Evolutionary conservation across 1,140 invertebrate species (phyloP), one percentile per base, ranked within the genome.

Genomic region (Vollenhovia emeryi): DNA sequence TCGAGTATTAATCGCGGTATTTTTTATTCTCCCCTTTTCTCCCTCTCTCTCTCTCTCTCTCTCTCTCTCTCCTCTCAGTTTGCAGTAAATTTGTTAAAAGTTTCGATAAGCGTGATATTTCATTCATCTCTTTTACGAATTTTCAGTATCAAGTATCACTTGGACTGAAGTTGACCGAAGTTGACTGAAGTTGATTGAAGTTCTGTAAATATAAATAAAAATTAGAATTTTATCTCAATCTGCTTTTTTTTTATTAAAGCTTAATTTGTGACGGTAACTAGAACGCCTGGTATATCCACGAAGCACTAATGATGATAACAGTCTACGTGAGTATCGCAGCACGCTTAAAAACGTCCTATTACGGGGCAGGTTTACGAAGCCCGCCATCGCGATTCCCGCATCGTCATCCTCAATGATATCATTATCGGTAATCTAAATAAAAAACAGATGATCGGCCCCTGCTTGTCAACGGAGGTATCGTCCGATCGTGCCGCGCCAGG

Each of bases 391-490:
- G 45, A 50, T 68, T 79, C 76, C 62, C 48, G 76, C 62, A 79
- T 85, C 55, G 86, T 79, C 73, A 80, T 85, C 40, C 74, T 18
- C 79, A 52, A 60, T 87, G 66, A 80, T 86, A 87, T 79, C 87
- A 69, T 73, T 85, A 88, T 57, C 59, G 64, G 55, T 68, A 86
- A 88, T 89, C 87, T 88, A 71, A 36, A 21, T 45, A 75, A 68
- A 85, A 79, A 50, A 36, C 76, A 68, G 66, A 73, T 71, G 36
- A 82, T 89, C 76, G 66, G 64, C 66, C 80, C 73, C 64, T 68
- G 64, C 84, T 84, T 86, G 87, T 86, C 84, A 89, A 86, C 87
- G 84, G 60, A 79, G 86, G 45, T 76, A 80, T 84, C 69, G 50
- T 89, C 24, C 62, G 43, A 50, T 82, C 87, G 78, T 33, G 75